Evolutionary conservation across 2,113 vertebrate genomes (phyloP).

Genomic region (Oryzias javanicus): DNA sequence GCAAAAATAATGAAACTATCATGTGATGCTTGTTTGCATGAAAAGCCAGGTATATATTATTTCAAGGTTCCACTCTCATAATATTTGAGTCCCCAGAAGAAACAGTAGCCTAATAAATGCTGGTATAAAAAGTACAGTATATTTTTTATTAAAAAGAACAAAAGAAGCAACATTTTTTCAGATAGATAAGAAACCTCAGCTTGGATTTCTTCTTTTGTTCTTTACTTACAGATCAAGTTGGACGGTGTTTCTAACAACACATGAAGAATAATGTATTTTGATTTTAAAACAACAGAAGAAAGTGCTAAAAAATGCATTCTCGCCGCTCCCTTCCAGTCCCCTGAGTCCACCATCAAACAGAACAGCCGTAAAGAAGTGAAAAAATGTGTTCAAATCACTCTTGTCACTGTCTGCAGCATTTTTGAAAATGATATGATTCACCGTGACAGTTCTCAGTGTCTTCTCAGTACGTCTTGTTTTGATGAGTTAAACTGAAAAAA

Average conservation of each 20-base stretch:
- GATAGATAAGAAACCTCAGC: not conserved
- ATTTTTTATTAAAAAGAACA: not conserved
- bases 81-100: not conserved
- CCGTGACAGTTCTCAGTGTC: not conserved
- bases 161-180: not conserved
- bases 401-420: constrained; percentile 1
- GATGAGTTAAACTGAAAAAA: constrained; percentile 26
- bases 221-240: not conserved
- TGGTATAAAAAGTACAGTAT: too few species aligned
- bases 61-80: too few species aligned
- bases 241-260: not conserved
- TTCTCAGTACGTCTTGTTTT: not conserved
- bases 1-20: too few species aligned
- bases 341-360: constrained; percentile 1
- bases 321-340: not conserved
- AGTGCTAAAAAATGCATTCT: not conserved
- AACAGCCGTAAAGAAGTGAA: constrained; percentile 9
- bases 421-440: constrained; percentile 14
- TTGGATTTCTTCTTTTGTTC: not conserved
- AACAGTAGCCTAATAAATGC: constrained; percentile 1
- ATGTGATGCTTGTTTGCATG: too few species aligned
- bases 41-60: too few species aligned
- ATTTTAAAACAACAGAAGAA: not conserved
- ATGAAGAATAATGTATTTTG: not conserved
- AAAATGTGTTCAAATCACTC: not conserved